These are phyloP conservation scores for Hedychridium roseum DNA, from an alignment of 2,888 invertebrate genomes.

Conservation along the genomic window DNA sequence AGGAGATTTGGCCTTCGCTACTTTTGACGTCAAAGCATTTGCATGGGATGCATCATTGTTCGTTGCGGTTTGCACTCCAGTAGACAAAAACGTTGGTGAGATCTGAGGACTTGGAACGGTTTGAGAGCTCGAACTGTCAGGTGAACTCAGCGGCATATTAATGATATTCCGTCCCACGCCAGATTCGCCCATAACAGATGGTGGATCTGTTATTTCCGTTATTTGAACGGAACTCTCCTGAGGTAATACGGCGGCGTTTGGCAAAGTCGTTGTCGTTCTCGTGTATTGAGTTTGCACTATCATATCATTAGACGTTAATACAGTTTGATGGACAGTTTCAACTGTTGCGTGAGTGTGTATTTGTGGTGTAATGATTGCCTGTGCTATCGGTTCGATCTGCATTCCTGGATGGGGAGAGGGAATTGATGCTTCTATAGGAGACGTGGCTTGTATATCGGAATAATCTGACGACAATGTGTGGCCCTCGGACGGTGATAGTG, in stretches of 20 bases:
- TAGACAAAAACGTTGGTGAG: slow-evolving; percentile 38
- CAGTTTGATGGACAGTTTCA: slow-evolving; percentile 59
- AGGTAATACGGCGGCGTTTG: slow-evolving; percentile 53
- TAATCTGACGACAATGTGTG: slow-evolving; percentile 54
- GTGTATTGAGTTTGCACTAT: slow-evolving; percentile 60
- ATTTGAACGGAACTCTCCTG: slow-evolving; percentile 55
- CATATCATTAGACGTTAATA: slow-evolving; percentile 59
- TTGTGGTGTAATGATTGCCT: slow-evolving; percentile 56
- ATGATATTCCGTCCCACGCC: slow-evolving; percentile 29
- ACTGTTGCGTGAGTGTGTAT: slow-evolving; percentile 58
- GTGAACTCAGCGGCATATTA: slow-evolving; percentile 33
- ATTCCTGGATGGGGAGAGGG: slow-evolving; percentile 55
- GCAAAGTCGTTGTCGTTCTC: slow-evolving; percentile 57
- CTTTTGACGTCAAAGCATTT: slow-evolving; percentile 36
- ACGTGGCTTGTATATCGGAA: slow-evolving; percentile 54
- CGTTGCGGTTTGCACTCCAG: slow-evolving; percentile 30
- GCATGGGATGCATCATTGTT: slow-evolving; percentile 31
- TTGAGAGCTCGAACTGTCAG: slow-evolving; percentile 35
- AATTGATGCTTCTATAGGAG: slow-evolving; percentile 57
- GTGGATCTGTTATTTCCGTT: slow-evolving; percentile 53
- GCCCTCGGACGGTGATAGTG: slow-evolving; percentile 57
- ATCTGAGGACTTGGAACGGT: slow-evolving; percentile 44
- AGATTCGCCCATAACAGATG: slow-evolving; percentile 37
- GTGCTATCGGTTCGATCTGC: slow-evolving; percentile 57
- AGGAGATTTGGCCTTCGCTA: slow-evolving; percentile 45